phyloP scores from a whole-genome alignment of 1,140 invertebrate species.

The Cyclargus thomasi region DNA sequence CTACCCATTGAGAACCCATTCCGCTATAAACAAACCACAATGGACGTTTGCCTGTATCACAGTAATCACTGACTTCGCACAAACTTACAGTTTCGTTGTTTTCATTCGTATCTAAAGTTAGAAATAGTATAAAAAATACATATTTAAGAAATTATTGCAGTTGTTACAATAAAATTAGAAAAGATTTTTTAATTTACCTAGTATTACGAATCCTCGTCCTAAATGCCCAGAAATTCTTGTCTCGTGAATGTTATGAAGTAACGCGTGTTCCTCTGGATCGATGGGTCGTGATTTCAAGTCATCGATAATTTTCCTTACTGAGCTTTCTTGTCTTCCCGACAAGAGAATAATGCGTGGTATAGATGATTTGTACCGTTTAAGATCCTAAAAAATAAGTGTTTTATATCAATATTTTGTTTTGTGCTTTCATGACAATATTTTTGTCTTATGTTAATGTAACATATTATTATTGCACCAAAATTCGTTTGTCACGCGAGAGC shows the following conservation, averaged over 20 bases:
- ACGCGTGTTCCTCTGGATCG: slow-evolving; percentile 75
- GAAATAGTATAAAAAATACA: neutral
- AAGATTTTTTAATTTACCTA: slow-evolving; percentile 38
- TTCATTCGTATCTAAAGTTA: slow-evolving; percentile 76
- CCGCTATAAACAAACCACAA: slow-evolving; percentile 93
- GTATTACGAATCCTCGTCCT: slow-evolving; percentile 77
- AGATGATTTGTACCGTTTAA: slow-evolving; percentile 37
- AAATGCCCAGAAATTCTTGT: slow-evolving; percentile 77
- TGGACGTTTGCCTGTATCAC: slow-evolving; percentile 76
- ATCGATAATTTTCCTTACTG: slow-evolving; percentile 36
- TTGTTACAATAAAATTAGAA: neutral
- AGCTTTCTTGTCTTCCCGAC: slow-evolving; percentile 46
- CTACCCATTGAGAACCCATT: slow-evolving; percentile 91
- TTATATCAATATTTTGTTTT: neutral
- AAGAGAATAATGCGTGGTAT: slow-evolving; percentile 47
- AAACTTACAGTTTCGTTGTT: slow-evolving; percentile 45
- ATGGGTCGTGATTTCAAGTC: slow-evolving; percentile 46
- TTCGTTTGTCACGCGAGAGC: no score
- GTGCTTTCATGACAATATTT: neutral
- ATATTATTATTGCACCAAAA: no score
- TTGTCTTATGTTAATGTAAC: no score
- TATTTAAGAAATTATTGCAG: neutral
- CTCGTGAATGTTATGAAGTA: slow-evolving; percentile 73
- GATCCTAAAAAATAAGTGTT: slow-evolving; percentile 39
- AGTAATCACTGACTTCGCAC: slow-evolving; percentile 70